Percentiles rank a stretch among this genome's conserved stretches.
Evolutionary conservation across 2,888 invertebrate genomes (phyloP).

Genomic region (Tiliacea aurago): DNA sequence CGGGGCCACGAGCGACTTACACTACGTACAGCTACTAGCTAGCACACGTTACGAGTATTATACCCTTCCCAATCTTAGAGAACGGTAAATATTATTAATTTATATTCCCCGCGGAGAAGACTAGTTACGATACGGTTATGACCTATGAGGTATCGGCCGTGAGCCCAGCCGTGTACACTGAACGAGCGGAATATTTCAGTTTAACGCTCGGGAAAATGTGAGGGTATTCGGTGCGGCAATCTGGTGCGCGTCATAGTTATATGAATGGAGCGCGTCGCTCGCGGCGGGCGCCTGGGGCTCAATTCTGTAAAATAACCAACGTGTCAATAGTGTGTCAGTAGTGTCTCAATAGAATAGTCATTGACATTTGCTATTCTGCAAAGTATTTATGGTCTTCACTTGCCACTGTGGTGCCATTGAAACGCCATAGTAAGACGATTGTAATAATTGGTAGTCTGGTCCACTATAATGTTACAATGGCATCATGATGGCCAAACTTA

Average conservation of each 20-base stretch:
- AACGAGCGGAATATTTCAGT: constrained; percentile 48
- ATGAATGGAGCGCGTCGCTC: too few relatives aligned
- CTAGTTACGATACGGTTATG: constrained; percentile 41
- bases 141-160: constrained; percentile 26
- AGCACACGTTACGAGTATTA: not conserved
- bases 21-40: not conserved
- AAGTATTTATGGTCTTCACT: too few relatives aligned
- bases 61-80: constrained; percentile 30
- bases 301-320: too few relatives aligned
- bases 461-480: too few relatives aligned
- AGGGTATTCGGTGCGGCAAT: constrained; percentile 8
- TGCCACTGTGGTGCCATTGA: too few relatives aligned
- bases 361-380: too few relatives aligned
- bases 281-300: too few relatives aligned
- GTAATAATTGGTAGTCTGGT: too few relatives aligned
- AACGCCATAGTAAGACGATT: too few relatives aligned
- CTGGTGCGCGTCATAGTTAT: constrained; percentile 33
- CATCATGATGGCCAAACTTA: too few relatives aligned
- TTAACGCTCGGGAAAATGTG: constrained; percentile 32
- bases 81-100: constrained; percentile 52
- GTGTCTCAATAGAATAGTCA: too few relatives aligned
- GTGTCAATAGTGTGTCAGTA: too few relatives aligned
- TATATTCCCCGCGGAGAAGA: constrained; percentile 29
- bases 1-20: not conserved
- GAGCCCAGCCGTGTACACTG: constrained; percentile 21